Conservation (phyloP, 2,113 vertebrate species). For the Leucopsar rothschildi region DNA sequence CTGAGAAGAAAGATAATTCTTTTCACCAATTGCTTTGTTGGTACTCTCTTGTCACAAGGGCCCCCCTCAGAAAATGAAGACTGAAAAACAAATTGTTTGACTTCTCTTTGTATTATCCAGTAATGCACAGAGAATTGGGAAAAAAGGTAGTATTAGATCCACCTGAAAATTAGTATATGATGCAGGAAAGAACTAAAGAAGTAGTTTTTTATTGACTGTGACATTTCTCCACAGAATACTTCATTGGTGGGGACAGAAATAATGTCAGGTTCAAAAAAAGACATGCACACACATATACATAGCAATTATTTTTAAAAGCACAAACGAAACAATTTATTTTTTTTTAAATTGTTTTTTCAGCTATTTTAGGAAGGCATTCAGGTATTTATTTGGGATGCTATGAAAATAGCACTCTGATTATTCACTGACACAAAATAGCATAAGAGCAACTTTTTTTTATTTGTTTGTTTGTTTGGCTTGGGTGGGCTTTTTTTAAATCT, state of each 20-base stretch:
- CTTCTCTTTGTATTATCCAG: background rate
- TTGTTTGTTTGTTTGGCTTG: background rate
- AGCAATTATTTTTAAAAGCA: background rate
- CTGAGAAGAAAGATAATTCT: background rate
- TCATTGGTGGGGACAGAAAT: background rate
- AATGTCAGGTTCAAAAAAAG: background rate
- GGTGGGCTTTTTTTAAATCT: background rate
- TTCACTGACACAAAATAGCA: background rate
- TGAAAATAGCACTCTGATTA: background rate
- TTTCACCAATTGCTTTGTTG: background rate
- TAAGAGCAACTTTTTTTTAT: background rate
- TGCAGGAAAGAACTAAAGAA: background rate
- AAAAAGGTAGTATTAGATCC: background rate
- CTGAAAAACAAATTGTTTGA: background rate
- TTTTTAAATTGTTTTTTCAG: background rate
- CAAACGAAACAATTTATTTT: background rate
- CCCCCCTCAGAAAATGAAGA: background rate
- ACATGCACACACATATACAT: background rate
- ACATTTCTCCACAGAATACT: background rate
- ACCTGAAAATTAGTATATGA: background rate
- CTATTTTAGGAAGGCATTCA: background rate
- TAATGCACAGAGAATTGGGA: background rate
- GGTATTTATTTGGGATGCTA: background rate
- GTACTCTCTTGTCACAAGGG: background rate
- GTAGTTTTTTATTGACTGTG: background rate